Conservation (phyloP, 2,113 vertebrate species). For the Geococcyx californianus region DNA sequence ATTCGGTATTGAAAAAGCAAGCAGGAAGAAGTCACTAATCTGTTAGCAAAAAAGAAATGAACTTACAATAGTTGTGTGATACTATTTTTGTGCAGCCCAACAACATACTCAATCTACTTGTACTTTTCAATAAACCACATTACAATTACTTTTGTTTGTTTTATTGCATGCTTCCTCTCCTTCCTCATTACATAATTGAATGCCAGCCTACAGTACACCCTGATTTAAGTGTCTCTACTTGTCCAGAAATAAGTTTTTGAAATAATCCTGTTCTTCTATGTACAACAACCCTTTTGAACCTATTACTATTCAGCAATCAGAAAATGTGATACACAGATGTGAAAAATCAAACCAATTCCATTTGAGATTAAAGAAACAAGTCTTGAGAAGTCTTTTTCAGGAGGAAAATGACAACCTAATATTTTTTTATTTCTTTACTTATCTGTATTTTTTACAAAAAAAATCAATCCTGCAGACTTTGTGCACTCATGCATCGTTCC, state of each 20-base stretch:
- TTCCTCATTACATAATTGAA: slow-evolving; percentile 36
- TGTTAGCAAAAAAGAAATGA: slow-evolving; percentile 1
- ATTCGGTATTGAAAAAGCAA: background rate
- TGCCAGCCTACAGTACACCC: background rate
- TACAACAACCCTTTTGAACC: background rate
- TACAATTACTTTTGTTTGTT: slow-evolving; percentile 16
- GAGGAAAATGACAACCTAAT: background rate
- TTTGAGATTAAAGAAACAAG: background rate
- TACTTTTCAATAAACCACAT: background rate
- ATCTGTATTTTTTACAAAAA: background rate
- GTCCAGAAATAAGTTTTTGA: background rate
- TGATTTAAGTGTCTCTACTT: slow-evolving; percentile 29
- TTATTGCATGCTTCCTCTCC: background rate
- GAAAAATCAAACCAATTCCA: background rate
- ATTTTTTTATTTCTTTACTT: background rate
- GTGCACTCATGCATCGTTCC: background rate
- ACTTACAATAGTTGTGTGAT: background rate
- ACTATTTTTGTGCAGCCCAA: background rate
- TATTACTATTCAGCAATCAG: background rate
- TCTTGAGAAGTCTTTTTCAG: background rate
- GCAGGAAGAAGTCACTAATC: background rate
- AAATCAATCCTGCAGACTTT: background rate
- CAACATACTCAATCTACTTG: background rate
- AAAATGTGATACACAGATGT: background rate
- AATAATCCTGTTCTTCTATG: background rate